These are phyloP conservation scores for Drosophila suzukii DNA, from an alignment of 1,140 invertebrate genomes.

Conservation along the genomic window DNA sequence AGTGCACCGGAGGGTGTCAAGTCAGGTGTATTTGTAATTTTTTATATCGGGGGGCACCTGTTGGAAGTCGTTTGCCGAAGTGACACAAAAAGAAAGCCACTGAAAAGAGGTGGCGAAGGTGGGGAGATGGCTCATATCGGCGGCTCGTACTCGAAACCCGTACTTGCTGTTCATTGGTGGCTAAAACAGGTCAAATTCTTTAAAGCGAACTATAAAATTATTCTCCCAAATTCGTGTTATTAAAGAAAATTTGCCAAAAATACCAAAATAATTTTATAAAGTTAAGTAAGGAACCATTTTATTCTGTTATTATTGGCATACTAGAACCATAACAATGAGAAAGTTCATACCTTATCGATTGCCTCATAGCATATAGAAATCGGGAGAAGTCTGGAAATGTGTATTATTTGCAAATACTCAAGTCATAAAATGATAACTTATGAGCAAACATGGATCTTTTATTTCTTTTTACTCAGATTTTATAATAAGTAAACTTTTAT, in stretches of 20 bases:
- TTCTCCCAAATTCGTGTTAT: background rate
- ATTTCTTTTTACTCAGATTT: too few species aligned
- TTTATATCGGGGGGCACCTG: constrained; percentile 52
- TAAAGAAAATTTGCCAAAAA: background rate
- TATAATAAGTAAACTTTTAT: background rate
- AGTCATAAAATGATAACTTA: background rate
- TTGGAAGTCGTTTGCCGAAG: constrained; percentile 62
- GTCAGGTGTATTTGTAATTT: constrained; percentile 26
- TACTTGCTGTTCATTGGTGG: constrained; percentile 42
- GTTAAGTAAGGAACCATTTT: too few species aligned
- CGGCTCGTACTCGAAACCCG: constrained; percentile 50
- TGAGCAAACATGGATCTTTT: background rate
- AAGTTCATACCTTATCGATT: background rate
- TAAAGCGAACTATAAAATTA: background rate
- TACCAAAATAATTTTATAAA: too few species aligned
- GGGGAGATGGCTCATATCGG: constrained; percentile 39
- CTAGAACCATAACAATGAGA: background rate
- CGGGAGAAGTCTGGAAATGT: too few species aligned
- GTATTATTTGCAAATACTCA: background rate
- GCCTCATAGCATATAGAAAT: background rate
- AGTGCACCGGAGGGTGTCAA: constrained; percentile 28
- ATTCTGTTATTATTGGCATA: too few species aligned
- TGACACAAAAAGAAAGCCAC: constrained; percentile 81
- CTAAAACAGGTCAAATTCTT: constrained; percentile 1
- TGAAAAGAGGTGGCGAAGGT: constrained; percentile 21